Evolutionary conservation across 2,113 vertebrate genomes (phyloP), one percentile per base, ranked within the genome.

Genomic region (Myiopsitta monachus): DNA sequence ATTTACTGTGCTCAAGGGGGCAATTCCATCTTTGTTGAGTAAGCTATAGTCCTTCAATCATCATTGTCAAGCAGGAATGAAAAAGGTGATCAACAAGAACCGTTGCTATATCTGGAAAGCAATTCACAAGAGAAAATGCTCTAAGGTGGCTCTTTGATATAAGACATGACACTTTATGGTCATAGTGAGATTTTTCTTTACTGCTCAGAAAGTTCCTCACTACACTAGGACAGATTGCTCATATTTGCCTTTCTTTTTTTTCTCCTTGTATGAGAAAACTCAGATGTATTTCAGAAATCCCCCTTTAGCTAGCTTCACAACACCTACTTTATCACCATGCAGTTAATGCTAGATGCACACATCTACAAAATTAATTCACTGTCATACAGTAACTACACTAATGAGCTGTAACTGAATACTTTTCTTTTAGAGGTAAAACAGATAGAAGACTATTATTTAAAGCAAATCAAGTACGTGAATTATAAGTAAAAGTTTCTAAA

Each of bases 401-500:
- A 75, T 30, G 64, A 4, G 8, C 74, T 96, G 41, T 39, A 72
- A 54, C 46, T 74, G 69, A 87, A 90, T 15, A 55, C 28, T 26
- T 72, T 85, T 77, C 36, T 81, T 82, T 22, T 17, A 86, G 90
- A 94, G 26, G 38, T 51, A 86, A 93, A 97, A 92, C 28, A 89
- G 64, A 92, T 63, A 26, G 33, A 95, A 75, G 9, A 67, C 24
- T 78, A 88, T 86, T 74, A 68, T 82, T 85, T 81, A 85, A 84
- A 94, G 61, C 1, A 80, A 88, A 95, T 68, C 6, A 49, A 93
- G 36, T 92, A 66, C 46, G 54, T 44, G 36, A 83, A 90, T 85
- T 90, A 26, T 27, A 87, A 90, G 26, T 41, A 57, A 88, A 96
- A 94, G 36, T 69, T 88, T 96, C 33, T 68, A 64, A 93, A 79